Percentiles rank a stretch among this genome's conserved stretches.
Conservation (phyloP, 1,140 invertebrate genomes). For the Arctopsyche grandis region DNA sequence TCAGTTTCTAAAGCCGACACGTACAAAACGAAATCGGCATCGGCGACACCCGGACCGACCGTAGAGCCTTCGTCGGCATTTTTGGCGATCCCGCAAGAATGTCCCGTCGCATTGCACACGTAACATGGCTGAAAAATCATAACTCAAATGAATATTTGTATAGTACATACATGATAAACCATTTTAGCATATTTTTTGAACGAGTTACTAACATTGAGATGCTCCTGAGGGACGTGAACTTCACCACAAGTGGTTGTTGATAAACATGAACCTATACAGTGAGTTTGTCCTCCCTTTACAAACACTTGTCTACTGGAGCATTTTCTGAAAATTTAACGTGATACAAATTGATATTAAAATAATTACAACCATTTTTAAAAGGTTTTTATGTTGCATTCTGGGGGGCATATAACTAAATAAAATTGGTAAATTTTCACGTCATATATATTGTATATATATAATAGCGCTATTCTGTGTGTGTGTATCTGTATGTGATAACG, state of each 20-base stretch:
- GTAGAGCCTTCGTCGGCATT: conserved; percentile 56
- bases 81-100: conserved; percentile 72
- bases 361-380: background rate
- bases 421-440: too few relatives aligned
- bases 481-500: too few relatives aligned
- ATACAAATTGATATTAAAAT: conserved; percentile 36
- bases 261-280: conserved; percentile 90
- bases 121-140: conserved; percentile 75
- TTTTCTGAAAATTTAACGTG: conserved; percentile 74
- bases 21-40: conserved; percentile 97
- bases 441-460: too few relatives aligned
- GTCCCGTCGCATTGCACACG: conserved; percentile 85
- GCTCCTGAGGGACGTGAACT: conserved; percentile 88
- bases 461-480: too few relatives aligned
- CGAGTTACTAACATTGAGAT: conserved; percentile 82
- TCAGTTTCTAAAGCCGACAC: conserved; percentile 94
- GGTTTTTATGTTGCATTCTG: too few relatives aligned
- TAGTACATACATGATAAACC: background rate
- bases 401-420: too few relatives aligned
- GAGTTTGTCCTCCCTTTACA: conserved; percentile 82
- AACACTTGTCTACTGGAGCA: conserved; percentile 85
- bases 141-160: conserved; percentile 47
- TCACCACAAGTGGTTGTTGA: conserved; percentile 92
- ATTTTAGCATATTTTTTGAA: background rate
- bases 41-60: conserved; percentile 78